phyloP scores from a whole-genome alignment of 2,113 vertebrate genomes.

The Zapornia atra region DNA sequence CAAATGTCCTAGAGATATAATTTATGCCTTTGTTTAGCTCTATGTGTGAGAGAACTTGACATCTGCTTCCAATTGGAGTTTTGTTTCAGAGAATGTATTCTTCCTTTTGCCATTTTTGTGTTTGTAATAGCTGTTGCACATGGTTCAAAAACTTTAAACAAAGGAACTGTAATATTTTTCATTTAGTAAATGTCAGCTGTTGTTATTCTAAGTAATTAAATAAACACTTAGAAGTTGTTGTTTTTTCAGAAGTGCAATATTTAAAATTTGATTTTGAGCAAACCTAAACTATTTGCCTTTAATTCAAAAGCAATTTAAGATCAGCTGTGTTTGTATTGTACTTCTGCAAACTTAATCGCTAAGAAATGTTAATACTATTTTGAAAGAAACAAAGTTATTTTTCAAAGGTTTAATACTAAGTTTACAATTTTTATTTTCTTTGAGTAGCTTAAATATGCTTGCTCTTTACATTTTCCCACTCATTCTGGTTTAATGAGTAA shows the following conservation, averaged over 20 bases:
- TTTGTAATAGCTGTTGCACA: background rate
- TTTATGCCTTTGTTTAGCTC: background rate
- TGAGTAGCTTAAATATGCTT: background rate
- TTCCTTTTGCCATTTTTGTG: background rate
- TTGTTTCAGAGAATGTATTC: background rate
- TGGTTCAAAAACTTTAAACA: background rate
- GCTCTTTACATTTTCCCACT: background rate
- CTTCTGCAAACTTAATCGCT: background rate
- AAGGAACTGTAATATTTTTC: background rate
- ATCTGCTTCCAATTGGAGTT: conserved; percentile 8
- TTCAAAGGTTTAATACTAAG: background rate
- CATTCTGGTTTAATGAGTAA: background rate
- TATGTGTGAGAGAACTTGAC: background rate
- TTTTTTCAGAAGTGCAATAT: background rate
- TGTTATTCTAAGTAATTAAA: background rate
- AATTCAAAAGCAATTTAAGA: background rate
- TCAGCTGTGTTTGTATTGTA: background rate
- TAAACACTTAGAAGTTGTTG: background rate
- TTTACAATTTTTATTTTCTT: background rate
- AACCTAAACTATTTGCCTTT: background rate
- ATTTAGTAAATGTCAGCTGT: background rate
- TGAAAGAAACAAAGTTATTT: background rate
- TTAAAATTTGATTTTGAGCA: background rate
- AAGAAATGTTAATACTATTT: background rate
- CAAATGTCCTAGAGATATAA: background rate